phyloP scores from a whole-genome alignment of 2,797 vertebrate species.

The Alca torda region DNA sequence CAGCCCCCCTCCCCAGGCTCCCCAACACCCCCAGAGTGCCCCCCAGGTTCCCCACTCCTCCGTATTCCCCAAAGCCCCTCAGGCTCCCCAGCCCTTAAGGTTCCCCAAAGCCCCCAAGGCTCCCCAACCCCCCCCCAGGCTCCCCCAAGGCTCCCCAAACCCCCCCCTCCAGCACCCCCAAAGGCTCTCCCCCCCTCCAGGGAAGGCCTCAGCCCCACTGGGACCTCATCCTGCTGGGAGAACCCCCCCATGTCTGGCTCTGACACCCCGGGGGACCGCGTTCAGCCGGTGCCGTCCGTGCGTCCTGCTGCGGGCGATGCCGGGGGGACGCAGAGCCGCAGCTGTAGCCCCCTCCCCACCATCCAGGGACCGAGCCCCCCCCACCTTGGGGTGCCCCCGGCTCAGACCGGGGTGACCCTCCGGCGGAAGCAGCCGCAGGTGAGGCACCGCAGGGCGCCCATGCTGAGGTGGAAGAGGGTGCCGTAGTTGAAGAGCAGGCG shows the following conservation, averaged over 20 bases:
- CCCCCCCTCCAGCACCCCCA: too few species aligned
- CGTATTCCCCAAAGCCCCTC: not conserved
- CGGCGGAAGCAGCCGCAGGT: constrained; percentile 86
- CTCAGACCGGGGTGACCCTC: constrained; percentile 64
- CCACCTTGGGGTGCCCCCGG: too few species aligned
- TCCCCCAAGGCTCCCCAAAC: too few species aligned
- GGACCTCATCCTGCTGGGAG: not conserved
- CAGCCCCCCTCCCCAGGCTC: not conserved
- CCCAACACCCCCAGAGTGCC: too few species aligned
- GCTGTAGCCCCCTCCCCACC: not conserved
- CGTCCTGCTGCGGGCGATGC: not conserved
- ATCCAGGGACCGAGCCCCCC: not conserved
- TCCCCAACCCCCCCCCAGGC: not conserved
- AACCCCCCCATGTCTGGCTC: not conserved
- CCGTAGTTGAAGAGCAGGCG: constrained; percentile 88
- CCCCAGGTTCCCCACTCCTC: not conserved
- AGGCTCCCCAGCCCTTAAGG: not conserved
- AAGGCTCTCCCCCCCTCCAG: not conserved
- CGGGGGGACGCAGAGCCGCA: rapidly evolving
- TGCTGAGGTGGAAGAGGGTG: constrained; percentile 83
- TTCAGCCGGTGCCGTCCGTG: not conserved
- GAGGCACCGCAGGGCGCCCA: constrained; percentile 85
- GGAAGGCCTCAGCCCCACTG: not conserved
- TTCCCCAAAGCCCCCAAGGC: not conserved
- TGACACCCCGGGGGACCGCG: rapidly evolving